Evolutionary conservation across 2,113 vertebrate genomes (phyloP).

Genomic region (Astatotilapia flaviijosephi): DNA sequence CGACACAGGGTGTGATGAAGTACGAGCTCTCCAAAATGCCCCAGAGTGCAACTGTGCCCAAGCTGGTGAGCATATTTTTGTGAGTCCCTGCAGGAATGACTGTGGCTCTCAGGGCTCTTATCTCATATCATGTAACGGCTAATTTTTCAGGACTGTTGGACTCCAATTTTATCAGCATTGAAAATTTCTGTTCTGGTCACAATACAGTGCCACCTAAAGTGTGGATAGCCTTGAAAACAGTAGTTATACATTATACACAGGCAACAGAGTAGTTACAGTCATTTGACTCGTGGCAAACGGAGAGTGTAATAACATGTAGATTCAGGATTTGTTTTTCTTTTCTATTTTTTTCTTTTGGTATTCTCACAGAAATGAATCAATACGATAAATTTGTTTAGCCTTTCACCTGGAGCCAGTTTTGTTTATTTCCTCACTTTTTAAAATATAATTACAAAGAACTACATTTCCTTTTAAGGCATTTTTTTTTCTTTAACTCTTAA

Average conservation of each 20-base stretch:
- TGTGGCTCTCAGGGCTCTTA: neutral
- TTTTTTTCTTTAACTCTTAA: slow-evolving; percentile 11
- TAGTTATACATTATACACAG: neutral
- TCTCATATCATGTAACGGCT: neutral
- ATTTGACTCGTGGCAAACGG: neutral
- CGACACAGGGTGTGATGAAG: neutral
- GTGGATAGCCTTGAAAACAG: neutral
- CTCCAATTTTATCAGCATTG: neutral
- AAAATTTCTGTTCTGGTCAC: neutral
- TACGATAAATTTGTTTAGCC: neutral
- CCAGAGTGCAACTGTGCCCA: neutral
- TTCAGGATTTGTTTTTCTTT: neutral
- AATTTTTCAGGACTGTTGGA: neutral
- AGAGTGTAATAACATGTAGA: neutral
- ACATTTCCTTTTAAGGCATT: slow-evolving; percentile 50
- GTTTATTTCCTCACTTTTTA: neutral
- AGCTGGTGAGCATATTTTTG: neutral
- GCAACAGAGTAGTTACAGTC: neutral
- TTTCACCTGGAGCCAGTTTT: neutral
- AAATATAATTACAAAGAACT: neutral
- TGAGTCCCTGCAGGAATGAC: neutral
- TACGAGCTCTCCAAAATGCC: neutral
- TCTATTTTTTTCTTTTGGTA: neutral
- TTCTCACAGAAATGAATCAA: neutral
- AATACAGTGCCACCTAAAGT: neutral